These are phyloP conservation scores for Pelosia muscerda DNA, from an alignment of 2,888 invertebrate species.

Conservation along the genomic window DNA sequence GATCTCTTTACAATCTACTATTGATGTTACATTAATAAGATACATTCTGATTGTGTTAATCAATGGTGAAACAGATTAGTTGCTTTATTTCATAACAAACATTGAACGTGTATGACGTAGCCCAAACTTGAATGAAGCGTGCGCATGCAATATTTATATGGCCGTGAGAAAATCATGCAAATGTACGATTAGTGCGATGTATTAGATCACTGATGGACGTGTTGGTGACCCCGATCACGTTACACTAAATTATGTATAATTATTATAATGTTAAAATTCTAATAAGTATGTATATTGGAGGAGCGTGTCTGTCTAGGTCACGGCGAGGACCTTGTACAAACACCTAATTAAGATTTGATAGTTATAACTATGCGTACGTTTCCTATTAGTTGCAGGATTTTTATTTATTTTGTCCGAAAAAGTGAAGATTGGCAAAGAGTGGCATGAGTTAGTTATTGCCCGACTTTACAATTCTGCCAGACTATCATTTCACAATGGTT, in stretches of 20 bases:
- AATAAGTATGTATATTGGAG: background rate
- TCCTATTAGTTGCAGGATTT: background rate
- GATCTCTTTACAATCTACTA: background rate
- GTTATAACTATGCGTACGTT: background rate
- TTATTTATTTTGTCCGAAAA: background rate
- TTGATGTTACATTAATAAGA: background rate
- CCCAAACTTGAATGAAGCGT: slow-evolving; percentile 23
- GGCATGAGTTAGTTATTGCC: background rate
- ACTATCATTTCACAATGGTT: background rate
- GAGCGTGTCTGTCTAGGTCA: background rate
- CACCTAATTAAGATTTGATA: background rate
- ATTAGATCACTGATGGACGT: slow-evolving; percentile 40
- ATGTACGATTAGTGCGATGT: slow-evolving; percentile 42
- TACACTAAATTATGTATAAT: slow-evolving; percentile 19
- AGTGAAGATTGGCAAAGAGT: background rate
- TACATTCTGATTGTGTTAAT: background rate
- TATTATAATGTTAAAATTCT: background rate
- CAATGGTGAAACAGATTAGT: background rate
- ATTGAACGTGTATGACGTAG: slow-evolving; percentile 18
- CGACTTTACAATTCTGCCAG: background rate
- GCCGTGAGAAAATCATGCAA: slow-evolving; percentile 36
- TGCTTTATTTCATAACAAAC: slow-evolving; percentile 11
- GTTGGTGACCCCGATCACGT: slow-evolving; percentile 21
- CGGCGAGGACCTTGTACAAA: too few relatives aligned
- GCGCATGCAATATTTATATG: slow-evolving; percentile 32